Conservation (phyloP, 1,140 invertebrate genomes). For the Ceratina japonica region DNA sequence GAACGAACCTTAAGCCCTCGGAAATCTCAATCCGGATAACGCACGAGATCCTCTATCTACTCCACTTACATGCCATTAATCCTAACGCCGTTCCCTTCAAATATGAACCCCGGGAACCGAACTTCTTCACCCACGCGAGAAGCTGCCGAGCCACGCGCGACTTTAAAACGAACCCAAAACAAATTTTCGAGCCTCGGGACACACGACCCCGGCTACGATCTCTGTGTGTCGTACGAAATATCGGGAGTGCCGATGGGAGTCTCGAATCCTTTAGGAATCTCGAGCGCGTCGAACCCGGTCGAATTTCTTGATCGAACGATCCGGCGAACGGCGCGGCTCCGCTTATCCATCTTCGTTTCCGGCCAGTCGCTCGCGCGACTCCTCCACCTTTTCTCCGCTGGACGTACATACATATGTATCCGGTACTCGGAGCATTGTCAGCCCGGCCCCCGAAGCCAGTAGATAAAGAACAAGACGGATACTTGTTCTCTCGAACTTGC, state of each 20-base stretch:
- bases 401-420: slow-evolving; percentile 58
- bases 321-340: not conserved
- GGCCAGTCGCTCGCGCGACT: not conserved
- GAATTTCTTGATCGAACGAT: slow-evolving; percentile 37
- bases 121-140: slow-evolving; percentile 15
- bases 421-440: slow-evolving; percentile 49
- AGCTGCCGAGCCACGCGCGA: not conserved
- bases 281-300: not conserved
- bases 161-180: too few species aligned
- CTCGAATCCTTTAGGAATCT: slow-evolving; percentile 11
- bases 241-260: not conserved
- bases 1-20: not conserved
- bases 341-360: slow-evolving; percentile 28
- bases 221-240: too few species aligned
- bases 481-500: slow-evolving; percentile 51
- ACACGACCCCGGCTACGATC: not conserved
- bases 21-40: slow-evolving; percentile 4
- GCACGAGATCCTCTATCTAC: slow-evolving; percentile 15
- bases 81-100: slow-evolving; percentile 10
- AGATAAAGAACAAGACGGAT: slow-evolving; percentile 62
- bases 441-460: slow-evolving; percentile 46
- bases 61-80: slow-evolving; percentile 33
- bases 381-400: not conserved
- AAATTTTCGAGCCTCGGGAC: too few species aligned
- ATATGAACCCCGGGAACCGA: not conserved